phyloP scores from a whole-genome alignment of 2,113 vertebrate genomes.

The Psettodes erumei region DNA sequence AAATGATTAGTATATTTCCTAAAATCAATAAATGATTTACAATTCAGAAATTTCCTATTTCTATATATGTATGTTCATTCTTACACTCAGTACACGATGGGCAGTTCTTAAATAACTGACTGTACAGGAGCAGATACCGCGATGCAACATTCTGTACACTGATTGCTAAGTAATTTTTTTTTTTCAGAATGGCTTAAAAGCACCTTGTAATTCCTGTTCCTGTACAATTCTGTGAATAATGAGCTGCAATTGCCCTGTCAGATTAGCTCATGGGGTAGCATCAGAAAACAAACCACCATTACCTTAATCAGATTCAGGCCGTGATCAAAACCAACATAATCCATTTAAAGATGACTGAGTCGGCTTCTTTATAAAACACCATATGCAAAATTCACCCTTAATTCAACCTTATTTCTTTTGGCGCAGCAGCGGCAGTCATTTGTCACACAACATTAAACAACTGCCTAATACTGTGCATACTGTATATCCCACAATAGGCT shows the following conservation, averaged over 20 bases:
- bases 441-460: constrained; percentile 27
- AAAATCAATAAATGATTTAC: too few relatives aligned
- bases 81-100: too few relatives aligned
- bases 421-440: background rate
- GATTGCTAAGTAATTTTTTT: background rate
- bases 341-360: constrained; percentile 39
- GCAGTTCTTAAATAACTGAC: background rate
- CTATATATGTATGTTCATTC: too few relatives aligned
- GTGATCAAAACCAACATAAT: constrained; percentile 40
- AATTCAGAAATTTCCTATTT: too few relatives aligned
- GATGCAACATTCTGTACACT: background rate
- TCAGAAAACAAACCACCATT: constrained; percentile 45
- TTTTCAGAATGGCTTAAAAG: constrained; percentile 6
- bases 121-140: background rate
- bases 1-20: too few relatives aligned
- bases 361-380: constrained; percentile 47
- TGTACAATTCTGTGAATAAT: constrained; percentile 25
- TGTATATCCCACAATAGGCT: background rate
- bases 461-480: background rate
- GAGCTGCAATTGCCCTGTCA: constrained; percentile 8
- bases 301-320: constrained; percentile 43
- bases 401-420: constrained; percentile 45
- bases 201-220: constrained; percentile 15
- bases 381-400: constrained; percentile 29
- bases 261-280: constrained; percentile 15